Conservation (phyloP, 2,797 vertebrate genomes). For the Leptoclinus maculatus region DNA sequence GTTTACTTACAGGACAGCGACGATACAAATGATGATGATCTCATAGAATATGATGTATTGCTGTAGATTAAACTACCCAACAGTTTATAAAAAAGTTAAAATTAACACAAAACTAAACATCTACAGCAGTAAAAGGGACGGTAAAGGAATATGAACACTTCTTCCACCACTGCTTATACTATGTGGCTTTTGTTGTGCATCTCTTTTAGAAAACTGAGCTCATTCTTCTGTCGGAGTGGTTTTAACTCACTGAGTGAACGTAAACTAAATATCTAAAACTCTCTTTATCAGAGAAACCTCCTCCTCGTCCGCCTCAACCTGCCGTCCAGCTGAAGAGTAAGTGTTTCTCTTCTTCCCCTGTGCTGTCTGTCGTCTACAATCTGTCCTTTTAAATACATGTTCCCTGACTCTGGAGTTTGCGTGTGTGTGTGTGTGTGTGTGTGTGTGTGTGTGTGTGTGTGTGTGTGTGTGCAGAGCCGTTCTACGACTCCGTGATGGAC, state of each 20-base stretch:
- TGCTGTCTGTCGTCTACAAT: background rate
- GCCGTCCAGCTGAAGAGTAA: constrained; percentile 92
- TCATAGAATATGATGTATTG: background rate
- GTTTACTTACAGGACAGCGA: background rate
- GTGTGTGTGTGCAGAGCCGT: constrained; percentile 83
- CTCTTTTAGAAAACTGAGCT: background rate
- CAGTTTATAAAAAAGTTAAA: background rate
- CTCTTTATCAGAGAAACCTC: constrained; percentile 90
- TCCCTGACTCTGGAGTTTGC: background rate
- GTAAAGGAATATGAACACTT: background rate
- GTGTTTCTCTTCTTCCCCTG: constrained; percentile 63
- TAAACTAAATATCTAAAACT: background rate
- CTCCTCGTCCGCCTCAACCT: constrained; percentile 96
- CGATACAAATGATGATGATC: rapidly evolving
- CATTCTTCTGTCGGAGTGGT: background rate
- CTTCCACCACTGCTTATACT: background rate
- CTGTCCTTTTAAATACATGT: background rate
- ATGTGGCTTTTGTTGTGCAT: too few species aligned
- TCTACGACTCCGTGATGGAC: constrained; percentile 93
- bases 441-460: too few species aligned
- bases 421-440: too few species aligned
- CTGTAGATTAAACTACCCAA: background rate
- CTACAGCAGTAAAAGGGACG: too few species aligned
- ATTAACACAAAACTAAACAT: too few species aligned
- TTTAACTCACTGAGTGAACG: background rate